Conservation (phyloP, 2,113 vertebrate species). For the Natator depressus region DNA sequence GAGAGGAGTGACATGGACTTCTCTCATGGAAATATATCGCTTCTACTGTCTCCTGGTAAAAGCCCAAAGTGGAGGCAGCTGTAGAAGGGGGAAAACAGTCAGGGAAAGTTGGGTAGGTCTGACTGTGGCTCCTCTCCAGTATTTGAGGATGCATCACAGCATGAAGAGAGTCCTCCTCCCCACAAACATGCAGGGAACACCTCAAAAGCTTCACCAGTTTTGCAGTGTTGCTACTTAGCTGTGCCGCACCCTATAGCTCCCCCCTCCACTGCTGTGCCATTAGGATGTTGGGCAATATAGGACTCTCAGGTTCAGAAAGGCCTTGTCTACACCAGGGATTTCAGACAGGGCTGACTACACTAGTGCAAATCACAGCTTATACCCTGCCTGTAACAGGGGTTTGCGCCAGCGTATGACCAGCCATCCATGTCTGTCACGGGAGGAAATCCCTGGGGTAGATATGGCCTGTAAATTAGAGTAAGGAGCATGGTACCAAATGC, state of each 20-base stretch:
- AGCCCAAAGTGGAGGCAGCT: not conserved
- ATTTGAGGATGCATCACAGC: not conserved
- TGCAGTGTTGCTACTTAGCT: not conserved
- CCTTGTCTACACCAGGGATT: rapidly evolving
- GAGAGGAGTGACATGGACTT: not conserved
- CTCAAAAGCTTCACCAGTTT: not conserved
- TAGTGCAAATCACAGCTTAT: not conserved
- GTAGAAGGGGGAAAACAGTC: not conserved
- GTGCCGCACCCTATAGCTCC: not conserved
- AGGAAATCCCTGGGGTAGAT: not conserved
- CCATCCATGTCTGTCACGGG: not conserved
- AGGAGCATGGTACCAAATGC: not conserved
- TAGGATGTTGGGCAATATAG: not conserved
- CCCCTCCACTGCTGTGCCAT: rapidly evolving
- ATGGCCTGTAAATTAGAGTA: not conserved
- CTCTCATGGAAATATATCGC: rapidly evolving
- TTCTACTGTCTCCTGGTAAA: not conserved
- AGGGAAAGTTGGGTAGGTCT: not conserved
- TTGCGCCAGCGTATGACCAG: rapidly evolving
- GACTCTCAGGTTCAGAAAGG: not conserved
- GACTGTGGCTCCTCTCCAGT: not conserved
- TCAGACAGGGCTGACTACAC: not conserved
- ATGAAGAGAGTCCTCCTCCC: no score
- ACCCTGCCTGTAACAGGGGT: not conserved
- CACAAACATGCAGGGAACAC: not conserved